Evolutionary conservation across 1,140 invertebrate genomes (phyloP).

Genomic region (Hycleus phaleratus): DNA sequence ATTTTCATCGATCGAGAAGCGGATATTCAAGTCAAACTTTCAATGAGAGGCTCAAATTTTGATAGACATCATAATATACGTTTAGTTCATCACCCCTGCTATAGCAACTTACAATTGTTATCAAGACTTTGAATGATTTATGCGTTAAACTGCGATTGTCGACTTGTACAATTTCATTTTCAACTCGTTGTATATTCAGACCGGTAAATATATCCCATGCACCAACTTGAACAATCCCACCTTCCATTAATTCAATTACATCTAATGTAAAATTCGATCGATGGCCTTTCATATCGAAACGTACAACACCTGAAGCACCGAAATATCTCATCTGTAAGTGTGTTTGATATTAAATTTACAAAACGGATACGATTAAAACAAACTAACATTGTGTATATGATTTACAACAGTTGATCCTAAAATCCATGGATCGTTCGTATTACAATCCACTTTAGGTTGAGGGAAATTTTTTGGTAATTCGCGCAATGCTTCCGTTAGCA

Average conservation of each 20-base stretch:
- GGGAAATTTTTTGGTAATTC: not conserved
- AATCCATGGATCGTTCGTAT: not conserved
- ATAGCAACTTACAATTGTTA: not conserved
- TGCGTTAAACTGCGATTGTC: not conserved
- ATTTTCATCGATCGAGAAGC: too few relatives aligned
- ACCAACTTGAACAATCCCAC: constrained; percentile 62
- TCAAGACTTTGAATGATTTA: not conserved
- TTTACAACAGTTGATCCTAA: not conserved
- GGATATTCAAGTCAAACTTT: too few relatives aligned
- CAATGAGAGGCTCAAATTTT: too few relatives aligned
- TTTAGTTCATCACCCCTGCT: too few relatives aligned
- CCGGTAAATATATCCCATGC: constrained; percentile 49
- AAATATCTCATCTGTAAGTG: constrained; percentile 11
- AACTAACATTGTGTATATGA: too few relatives aligned
- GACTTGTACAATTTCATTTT: too few relatives aligned
- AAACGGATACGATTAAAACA: not conserved
- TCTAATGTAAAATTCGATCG: constrained; percentile 74
- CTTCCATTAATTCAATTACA: constrained; percentile 61
- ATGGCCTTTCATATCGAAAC: constrained; percentile 76
- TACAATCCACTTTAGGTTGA: not conserved
- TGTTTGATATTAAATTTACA: not conserved
- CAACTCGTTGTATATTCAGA: too few relatives aligned
- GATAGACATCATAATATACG: too few relatives aligned
- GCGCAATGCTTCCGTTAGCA: not conserved
- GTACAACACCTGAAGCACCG: constrained; percentile 72